Evolutionary conservation across 2,797 vertebrate species (phyloP).

Genomic region (Austrolebias charrua): DNA sequence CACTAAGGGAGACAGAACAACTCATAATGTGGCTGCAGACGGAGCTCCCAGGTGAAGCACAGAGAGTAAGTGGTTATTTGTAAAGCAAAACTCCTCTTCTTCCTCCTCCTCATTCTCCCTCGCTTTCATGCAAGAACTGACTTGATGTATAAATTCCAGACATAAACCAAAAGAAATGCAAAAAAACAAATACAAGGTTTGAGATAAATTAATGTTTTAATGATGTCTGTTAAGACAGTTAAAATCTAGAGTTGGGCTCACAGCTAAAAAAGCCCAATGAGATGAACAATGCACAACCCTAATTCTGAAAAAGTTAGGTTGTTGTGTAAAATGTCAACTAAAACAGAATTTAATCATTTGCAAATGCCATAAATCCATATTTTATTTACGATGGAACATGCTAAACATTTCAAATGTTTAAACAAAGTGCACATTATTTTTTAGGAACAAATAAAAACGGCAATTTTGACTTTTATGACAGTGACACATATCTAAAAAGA

Average conservation of each 20-base stretch:
- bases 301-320: no score
- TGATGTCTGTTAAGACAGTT: slow-evolving; percentile 12
- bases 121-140: slow-evolving; percentile 8
- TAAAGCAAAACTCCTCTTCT: slow-evolving; percentile 13
- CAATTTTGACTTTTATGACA: no score
- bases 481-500: no score
- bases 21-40: slow-evolving; percentile 11
- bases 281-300: no score
- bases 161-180: slow-evolving; percentile 8
- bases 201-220: slow-evolving; percentile 8
- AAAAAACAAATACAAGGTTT: not conserved
- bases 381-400: no score
- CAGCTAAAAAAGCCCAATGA: no score
- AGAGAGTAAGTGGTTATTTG: slow-evolving; percentile 35
- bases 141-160: not conserved
- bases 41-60: slow-evolving; percentile 28
- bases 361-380: no score
- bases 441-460: no score
- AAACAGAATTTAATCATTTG: no score
- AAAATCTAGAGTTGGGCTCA: not conserved
- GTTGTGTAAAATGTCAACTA: no score
- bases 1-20: slow-evolving; percentile 1
- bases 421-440: no score
- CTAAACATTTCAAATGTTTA: no score
- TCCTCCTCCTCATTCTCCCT: slow-evolving; percentile 12